These are phyloP conservation scores for Phalanger gymnotis DNA, from an alignment of 2,797 vertebrate species.

Conservation along the genomic window DNA sequence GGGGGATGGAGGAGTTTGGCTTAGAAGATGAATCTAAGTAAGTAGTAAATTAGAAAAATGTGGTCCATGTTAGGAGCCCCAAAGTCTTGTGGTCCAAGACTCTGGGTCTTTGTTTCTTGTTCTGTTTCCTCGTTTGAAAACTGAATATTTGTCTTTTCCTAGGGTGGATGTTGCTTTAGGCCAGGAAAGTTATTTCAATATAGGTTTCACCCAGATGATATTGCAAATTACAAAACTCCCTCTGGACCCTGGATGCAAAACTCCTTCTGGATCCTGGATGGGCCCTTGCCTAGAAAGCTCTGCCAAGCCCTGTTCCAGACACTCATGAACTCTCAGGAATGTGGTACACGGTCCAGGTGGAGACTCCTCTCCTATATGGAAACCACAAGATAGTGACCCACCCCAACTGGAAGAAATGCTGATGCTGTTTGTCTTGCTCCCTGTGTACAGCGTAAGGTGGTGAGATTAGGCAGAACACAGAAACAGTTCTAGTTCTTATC, in stretches of 20 bases:
- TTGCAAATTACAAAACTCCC: not conserved
- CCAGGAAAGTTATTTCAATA: not conserved
- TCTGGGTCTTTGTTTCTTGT: not conserved
- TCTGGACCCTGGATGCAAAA: not conserved
- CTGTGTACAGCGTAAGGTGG: not conserved
- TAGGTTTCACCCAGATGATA: not conserved
- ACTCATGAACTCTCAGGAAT: not conserved
- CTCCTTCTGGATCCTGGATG: not conserved
- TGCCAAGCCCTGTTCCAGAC: not conserved
- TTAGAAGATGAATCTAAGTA: conserved; percentile 3
- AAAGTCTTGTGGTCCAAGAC: not conserved
- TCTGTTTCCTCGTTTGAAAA: not conserved
- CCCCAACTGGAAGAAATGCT: not conserved
- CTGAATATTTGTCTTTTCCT: not conserved
- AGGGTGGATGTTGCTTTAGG: not conserved
- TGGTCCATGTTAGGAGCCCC: not conserved
- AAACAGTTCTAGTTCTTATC: not conserved
- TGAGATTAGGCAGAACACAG: not conserved
- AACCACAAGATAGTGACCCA: not conserved
- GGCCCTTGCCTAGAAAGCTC: conserved; percentile 1
- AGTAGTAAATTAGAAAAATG: not conserved
- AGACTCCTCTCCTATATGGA: not conserved
- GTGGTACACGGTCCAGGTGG: not conserved
- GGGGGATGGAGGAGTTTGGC: not conserved
- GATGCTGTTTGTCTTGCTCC: not conserved